Percentiles rank a stretch among this genome's conserved stretches.
These are phyloP conservation scores for Nothobranchius furzeri DNA, from an alignment of 2,113 vertebrate species.

Conservation along the genomic window DNA sequence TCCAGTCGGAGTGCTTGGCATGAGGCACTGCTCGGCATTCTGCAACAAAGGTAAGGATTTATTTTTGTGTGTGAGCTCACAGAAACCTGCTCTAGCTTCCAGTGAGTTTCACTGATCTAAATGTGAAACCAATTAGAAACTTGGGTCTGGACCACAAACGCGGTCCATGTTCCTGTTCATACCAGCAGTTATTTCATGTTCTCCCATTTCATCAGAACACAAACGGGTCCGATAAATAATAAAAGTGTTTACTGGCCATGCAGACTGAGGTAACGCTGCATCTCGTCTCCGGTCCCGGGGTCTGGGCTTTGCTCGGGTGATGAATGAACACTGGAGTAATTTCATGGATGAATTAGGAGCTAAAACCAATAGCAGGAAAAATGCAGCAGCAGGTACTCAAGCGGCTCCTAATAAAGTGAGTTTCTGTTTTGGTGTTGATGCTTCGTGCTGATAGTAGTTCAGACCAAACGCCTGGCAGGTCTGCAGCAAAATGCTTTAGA, in stretches of 20 bases:
- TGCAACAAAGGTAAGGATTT: slow-evolving; percentile 68
- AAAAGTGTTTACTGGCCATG: slow-evolving; percentile 62
- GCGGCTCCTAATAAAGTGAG: slow-evolving; percentile 57
- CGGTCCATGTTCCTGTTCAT: slow-evolving; percentile 8
- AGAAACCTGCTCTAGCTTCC: slow-evolving; percentile 48
- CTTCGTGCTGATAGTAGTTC: slow-evolving; percentile 55
- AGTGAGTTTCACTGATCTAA: slow-evolving; percentile 63
- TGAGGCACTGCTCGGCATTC: slow-evolving; percentile 50
- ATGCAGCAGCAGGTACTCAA: slow-evolving; percentile 67
- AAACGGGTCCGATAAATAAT: slow-evolving; percentile 66
- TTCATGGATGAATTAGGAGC: slow-evolving; percentile 78
- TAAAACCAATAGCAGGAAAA: slow-evolving; percentile 72
- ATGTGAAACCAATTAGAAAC: slow-evolving; percentile 76
- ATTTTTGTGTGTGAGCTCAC: slow-evolving; percentile 75
- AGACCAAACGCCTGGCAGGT: slow-evolving; percentile 58
- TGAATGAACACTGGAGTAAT: slow-evolving; percentile 77
- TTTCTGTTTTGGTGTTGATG: slow-evolving; percentile 43
- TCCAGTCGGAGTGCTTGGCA: slow-evolving; percentile 72
- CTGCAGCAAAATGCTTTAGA: slow-evolving; percentile 36
- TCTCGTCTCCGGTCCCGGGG: slow-evolving; percentile 46
- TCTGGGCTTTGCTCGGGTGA: slow-evolving; percentile 63
- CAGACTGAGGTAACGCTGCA: slow-evolving; percentile 61
- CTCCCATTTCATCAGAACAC: slow-evolving; percentile 54
- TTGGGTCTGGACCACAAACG: slow-evolving; percentile 61
- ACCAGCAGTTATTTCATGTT: slow-evolving; percentile 46